Base-by-base conservation (phyloP, 2,888 invertebrate species). In the Selenia dentaria region DNA sequence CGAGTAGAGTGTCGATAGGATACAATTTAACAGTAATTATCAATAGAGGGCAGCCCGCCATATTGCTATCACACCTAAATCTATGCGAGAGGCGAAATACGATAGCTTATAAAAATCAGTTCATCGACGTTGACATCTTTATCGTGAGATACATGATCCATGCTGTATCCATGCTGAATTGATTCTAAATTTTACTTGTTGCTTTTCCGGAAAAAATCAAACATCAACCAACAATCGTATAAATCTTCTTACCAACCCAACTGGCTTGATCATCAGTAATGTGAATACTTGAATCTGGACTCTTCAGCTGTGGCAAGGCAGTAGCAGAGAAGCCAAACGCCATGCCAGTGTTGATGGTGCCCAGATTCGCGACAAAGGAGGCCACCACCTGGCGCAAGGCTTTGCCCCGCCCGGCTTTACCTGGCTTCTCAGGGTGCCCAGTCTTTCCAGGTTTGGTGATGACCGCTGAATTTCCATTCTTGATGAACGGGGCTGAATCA, bases 341-440 rank as follows among this genome's bases (percentile, higher is more conserved):
- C 92, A 94, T 92, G 26, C 94, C 94, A 0, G 94, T 94, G 71
- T 94, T 94, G 45, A 94, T 92, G 18, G 94, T 94, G 0, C 94
- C 94, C 6, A 94, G 71, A 65, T 94, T 94, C 1, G 93, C 94
- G 4, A 94, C 83, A 27, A 94, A 79, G 0, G 94, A 92, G 0
- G 94, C 94, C 57, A 93, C 20, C 10, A 94, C 92, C 79, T 94
- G 93, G 37, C 79, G 69, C 6, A 89, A 62, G 0, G 92, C 87
- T 55, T 87, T 88, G 6, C 92, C 92, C 34, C 92, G 59, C 22
- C 82, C 77, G 22, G 74, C 66, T 51, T 91, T 91, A 14, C 64
- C 59, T 2, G 71, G 54, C 34, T 63, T 70, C 32, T 59, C 63
- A 0, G 80, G 45, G 1, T 67, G 42, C 0, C 12, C 20, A 9